Percentiles rank a stretch among this genome's conserved stretches.
phyloP scores from a whole-genome alignment of 2,888 invertebrate genomes.

The Xestia ashworthii region DNA sequence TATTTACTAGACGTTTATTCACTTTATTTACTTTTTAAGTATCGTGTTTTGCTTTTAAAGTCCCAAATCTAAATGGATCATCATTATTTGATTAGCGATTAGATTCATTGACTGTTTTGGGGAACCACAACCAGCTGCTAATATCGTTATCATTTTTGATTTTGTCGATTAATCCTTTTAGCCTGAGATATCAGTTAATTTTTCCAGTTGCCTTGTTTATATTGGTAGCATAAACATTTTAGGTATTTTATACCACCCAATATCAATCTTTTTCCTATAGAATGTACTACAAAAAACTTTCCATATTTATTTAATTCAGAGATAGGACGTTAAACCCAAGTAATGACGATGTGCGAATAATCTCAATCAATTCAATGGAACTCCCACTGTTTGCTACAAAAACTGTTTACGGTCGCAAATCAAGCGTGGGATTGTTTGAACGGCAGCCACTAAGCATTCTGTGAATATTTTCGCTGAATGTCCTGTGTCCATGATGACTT shows the following conservation, averaged over 20 bases:
- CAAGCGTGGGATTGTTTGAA: slow-evolving; percentile 58
- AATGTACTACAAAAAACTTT: not conserved
- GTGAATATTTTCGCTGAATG: slow-evolving; percentile 45
- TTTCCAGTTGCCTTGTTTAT: not conserved
- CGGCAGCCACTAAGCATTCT: slow-evolving; percentile 51
- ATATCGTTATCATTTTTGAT: not conserved
- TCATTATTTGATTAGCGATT: slow-evolving; percentile 9
- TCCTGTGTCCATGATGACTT: slow-evolving; percentile 5
- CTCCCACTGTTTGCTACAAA: slow-evolving; percentile 38
- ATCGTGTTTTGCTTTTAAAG: slow-evolving; percentile 25
- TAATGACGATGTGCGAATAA: slow-evolving; percentile 21
- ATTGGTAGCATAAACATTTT: not conserved
- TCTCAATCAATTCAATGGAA: slow-evolving; percentile 48
- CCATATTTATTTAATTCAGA: slow-evolving; percentile 4
- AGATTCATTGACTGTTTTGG: slow-evolving; percentile 7
- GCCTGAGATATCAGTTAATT: not conserved
- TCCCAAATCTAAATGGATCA: slow-evolving; percentile 24
- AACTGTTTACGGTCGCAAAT: slow-evolving; percentile 50
- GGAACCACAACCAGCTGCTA: slow-evolving; percentile 15
- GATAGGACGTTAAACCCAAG: slow-evolving; percentile 37
- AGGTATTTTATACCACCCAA: not conserved
- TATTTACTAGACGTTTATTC: slow-evolving; percentile 6
- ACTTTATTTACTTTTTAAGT: not conserved
- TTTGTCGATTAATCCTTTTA: not conserved
- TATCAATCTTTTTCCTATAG: not conserved